Conservation (phyloP, 2,113 vertebrate genomes). For the Phocoena sinus region DNA sequence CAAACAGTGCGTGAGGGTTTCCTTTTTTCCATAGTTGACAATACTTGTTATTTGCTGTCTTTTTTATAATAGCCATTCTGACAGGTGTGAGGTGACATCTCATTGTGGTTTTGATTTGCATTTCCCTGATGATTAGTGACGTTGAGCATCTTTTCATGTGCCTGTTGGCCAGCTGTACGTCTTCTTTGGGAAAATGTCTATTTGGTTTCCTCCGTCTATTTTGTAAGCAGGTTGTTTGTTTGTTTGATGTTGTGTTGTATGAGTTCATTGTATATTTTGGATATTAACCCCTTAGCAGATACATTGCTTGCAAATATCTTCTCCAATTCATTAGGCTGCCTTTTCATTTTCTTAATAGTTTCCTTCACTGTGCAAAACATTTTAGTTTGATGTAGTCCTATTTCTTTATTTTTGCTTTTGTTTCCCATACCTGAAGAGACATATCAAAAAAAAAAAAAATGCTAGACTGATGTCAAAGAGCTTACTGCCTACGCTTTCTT, state of each 20-base stretch:
- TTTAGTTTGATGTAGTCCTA: neutral
- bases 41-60: neutral
- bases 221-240: neutral
- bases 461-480: neutral
- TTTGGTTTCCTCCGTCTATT: neutral
- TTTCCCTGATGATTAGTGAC: neutral
- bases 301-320: neutral
- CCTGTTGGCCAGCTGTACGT: neutral
- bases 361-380: neutral
- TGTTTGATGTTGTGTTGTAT: neutral
- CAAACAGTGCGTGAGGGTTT: neutral
- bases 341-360: neutral
- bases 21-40: neutral
- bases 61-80: neutral
- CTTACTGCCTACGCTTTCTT: neutral
- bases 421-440: neutral
- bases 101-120: neutral
- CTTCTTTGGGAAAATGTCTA: neutral
- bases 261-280: neutral
- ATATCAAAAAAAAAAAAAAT: neutral
- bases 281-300: neutral
- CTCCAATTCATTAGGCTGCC: neutral
- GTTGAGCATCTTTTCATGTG: neutral
- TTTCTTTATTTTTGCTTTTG: neutral
- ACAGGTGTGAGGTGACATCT: neutral